These are phyloP conservation scores for Calephelis perditalis DNA, from an alignment of 2,888 invertebrate genomes.

Conservation along the genomic window DNA sequence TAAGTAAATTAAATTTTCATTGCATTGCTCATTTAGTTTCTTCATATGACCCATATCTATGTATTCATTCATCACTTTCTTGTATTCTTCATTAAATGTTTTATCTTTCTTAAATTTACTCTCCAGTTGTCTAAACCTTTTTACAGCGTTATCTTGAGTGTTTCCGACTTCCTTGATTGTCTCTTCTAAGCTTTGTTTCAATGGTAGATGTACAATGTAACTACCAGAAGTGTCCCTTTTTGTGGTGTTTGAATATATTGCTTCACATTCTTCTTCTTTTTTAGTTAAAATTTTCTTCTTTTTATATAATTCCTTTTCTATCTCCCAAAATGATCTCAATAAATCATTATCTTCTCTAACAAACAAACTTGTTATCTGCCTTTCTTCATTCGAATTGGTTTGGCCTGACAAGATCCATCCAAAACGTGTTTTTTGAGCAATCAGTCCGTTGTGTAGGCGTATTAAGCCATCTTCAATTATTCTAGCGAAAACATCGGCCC, in stretches of 20 bases:
- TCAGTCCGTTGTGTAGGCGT: slow-evolving; percentile 23
- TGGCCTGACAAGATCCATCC: slow-evolving; percentile 26
- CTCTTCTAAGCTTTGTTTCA: slow-evolving; percentile 19
- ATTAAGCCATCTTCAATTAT: slow-evolving; percentile 30
- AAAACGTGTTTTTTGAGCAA: slow-evolving; percentile 30
- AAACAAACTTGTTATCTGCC: background rate
- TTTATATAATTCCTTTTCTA: slow-evolving; percentile 22
- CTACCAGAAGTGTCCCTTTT: slow-evolving; percentile 23
- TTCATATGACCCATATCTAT: slow-evolving; percentile 29
- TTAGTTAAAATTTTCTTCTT: slow-evolving; percentile 23
- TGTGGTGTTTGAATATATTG: slow-evolving; percentile 21
- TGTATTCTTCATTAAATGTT: slow-evolving; percentile 23
- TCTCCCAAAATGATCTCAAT: slow-evolving; percentile 30
- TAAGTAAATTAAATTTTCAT: slow-evolving; percentile 23
- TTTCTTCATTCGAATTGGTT: background rate
- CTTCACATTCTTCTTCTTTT: slow-evolving; percentile 30
- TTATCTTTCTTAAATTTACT: slow-evolving; percentile 21
- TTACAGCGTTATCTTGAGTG: slow-evolving; percentile 27
- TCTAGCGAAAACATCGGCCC: slow-evolving; percentile 29
- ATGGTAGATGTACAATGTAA: slow-evolving; percentile 28
- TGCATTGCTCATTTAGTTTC: slow-evolving; percentile 12
- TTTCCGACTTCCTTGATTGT: slow-evolving; percentile 19
- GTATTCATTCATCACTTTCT: slow-evolving; percentile 26
- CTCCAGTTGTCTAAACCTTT: slow-evolving; percentile 27
- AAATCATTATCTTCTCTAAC: slow-evolving; percentile 26